Conservation (phyloP, 2,113 vertebrate species). For the Caranx ignobilis region DNA sequence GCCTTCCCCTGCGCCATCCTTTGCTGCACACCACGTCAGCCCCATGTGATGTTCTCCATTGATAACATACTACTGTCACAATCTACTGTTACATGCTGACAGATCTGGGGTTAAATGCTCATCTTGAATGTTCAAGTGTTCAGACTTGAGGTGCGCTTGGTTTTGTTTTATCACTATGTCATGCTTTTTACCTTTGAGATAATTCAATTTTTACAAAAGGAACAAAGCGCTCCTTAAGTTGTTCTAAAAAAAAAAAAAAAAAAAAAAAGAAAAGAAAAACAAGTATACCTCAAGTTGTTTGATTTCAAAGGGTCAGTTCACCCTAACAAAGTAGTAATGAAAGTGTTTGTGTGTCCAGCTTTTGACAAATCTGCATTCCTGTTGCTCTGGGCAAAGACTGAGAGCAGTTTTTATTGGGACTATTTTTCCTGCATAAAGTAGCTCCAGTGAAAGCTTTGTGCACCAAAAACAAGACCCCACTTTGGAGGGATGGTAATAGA, state of each 20-base stretch:
- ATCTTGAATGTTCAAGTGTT: conserved; percentile 13
- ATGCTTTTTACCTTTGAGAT: conserved; percentile 35
- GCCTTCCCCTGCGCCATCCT: conserved; percentile 82
- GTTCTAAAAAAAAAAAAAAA: background rate
- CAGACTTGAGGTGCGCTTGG: conserved; percentile 19
- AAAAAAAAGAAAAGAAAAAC: background rate
- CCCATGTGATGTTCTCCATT: conserved; percentile 88
- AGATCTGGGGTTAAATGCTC: conserved; percentile 67
- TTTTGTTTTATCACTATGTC: conserved; percentile 6
- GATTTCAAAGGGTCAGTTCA: conserved; percentile 18
- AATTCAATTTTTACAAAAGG: background rate
- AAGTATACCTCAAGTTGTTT: conserved; percentile 36
- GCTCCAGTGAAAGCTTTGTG: conserved; percentile 10
- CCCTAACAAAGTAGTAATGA: background rate
- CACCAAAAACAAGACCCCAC: background rate
- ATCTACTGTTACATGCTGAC: conserved; percentile 72
- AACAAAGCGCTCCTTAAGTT: conserved; percentile 15
- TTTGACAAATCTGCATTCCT: background rate
- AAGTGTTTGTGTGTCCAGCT: background rate
- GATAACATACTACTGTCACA: conserved; percentile 86
- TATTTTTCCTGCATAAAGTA: conserved; percentile 1
- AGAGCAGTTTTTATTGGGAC: conserved; percentile 18
- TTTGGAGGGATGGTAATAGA: background rate
- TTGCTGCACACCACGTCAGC: conserved; percentile 83
- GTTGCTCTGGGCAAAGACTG: conserved; percentile 1